Base-by-base conservation (phyloP, 1,140 invertebrate genomes). In the Hormaphis cornu region DNA sequence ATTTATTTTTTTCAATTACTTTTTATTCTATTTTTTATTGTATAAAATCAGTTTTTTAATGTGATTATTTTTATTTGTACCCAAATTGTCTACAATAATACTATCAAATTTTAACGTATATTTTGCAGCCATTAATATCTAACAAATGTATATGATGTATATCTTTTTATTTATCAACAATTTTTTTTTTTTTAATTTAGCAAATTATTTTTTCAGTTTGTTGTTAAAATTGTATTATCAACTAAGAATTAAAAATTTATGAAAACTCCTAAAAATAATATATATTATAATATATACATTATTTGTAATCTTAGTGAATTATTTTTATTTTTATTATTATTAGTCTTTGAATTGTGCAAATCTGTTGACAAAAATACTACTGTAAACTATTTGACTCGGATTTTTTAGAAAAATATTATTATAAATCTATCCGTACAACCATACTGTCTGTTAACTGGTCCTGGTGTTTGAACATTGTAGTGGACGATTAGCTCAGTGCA, bases 251-350 rank as follows among this genome's bases (percentile, higher is more conserved):
- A n/a, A n/a, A n/a, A n/a, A n/a, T n/a, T n/a, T n/a, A n/a, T n/a
- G 26, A 56, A 54, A 56, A 61, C 18, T n/a, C 28, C 59, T 63
- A 30, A 33, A n/a, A 63, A 33, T 63, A 63, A 46, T 63, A 63
- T 46, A 30, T 46, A 46, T 44, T 18, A n/a, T 12, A 26, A 30
- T 63, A 42, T 63, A 59, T 61, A 59, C 37, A 59, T 61, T 10
- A 61, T 63, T 46, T 63, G 24, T 63, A 63, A 63, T 18, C 48
- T n/a, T n/a, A 48, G 59, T 63, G 48, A 46, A 48, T 48, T 44
- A 24, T 46, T 46, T 63, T 63, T 48, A 63, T 46, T 48, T 16
- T 56, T 48, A 26, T 44, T 63, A 44, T 48, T 48, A 48, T 56
- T 37, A 56, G n/a, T 35, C 35, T n/a, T n/a, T n/a, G n/a, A n/a